Base-by-base conservation (phyloP, 2,113 vertebrate genomes). In the Cyphomyrus plagiostoma region DNA sequence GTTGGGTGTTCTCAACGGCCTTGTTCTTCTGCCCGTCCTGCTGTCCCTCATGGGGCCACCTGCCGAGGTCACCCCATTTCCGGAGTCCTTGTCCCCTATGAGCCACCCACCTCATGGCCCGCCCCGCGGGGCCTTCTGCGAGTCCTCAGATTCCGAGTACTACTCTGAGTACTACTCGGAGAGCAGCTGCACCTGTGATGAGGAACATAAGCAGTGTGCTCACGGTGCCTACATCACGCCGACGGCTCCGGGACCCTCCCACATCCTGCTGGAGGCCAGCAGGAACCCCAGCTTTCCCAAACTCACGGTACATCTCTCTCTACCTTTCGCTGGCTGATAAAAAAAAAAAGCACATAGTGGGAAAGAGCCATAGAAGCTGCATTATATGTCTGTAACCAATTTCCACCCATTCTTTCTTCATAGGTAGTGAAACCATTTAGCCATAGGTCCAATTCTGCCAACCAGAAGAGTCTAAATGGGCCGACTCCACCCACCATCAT, bases 31-130 rank as follows among this genome's bases (percentile, higher is more conserved):
- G 88, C 98, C 98, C 0, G 98, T 99, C 88, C 94, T 99, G 88
- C 96, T 99, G 50, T 99, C 98, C 0, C 89, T 99, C 92, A 96
- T 98, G 0, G 98, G 98, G 6, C 98, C 98, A 39, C 98, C 98
- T 0, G 95, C 98, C 1, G 98, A 99, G 96, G 97, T 98, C 90
- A 94, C 94, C 3, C 94, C 95, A 11, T 93, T 94, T 0, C 92
- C 95, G 0, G 97, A 97, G 9, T 93, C 95, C 0, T 89, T 95
- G 0, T 96, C 96, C 0, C 94, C 96, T 23, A 94, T 94, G 3
- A 90, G 91, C 88, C 94, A 93, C 39, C 93, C 93, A 0, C 92
- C 96, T 1, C 94, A 93, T 86, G 93, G 94, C 82, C 86, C 93
- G 17, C 92, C 91, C 13, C 95, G 92, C 1, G 93, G 95, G 6